These are phyloP conservation scores for Lepidostoma basale DNA, from an alignment of 1,140 invertebrate species.

Conservation along the genomic window DNA sequence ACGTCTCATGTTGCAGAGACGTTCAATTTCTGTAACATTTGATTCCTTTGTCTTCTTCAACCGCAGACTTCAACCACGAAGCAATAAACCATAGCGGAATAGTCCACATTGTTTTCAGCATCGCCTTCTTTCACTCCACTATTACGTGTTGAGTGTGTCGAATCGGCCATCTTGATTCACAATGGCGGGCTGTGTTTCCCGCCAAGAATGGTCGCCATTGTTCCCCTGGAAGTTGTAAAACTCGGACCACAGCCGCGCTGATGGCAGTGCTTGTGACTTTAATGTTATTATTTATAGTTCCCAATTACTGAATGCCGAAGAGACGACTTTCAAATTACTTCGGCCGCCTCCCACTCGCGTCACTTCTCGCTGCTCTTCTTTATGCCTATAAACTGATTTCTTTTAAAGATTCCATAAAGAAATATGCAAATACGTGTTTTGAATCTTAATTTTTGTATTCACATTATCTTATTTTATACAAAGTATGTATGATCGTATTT, in stretches of 20 bases:
- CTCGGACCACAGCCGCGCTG: constrained; percentile 4
- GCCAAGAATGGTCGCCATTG: constrained; percentile 17
- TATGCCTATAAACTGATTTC: neutral
- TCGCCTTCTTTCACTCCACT: constrained; percentile 20
- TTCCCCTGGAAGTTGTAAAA: constrained; percentile 16
- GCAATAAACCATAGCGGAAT: neutral
- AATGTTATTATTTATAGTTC: constrained; percentile 29
- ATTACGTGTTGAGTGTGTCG: constrained; percentile 18
- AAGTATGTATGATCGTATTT: no score
- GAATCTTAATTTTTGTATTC: no score
- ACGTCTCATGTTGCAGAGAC: neutral
- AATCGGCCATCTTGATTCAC: constrained; percentile 19
- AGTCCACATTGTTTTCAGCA: constrained; percentile 17
- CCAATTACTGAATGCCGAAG: constrained; percentile 14
- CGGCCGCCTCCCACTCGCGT: neutral
- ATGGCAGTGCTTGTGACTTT: constrained; percentile 2
- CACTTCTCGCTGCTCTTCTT: neutral
- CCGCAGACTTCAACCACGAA: constrained; percentile 2
- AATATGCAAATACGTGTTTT: no score
- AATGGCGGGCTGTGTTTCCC: constrained; percentile 17
- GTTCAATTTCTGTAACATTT: neutral
- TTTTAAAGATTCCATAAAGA: neutral
- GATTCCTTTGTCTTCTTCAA: constrained; percentile 18
- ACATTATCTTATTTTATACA: no score
- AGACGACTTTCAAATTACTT: constrained; percentile 4